Conservation (phyloP, 2,888 invertebrate genomes). For the Choristoneura rosaceana region DNA sequence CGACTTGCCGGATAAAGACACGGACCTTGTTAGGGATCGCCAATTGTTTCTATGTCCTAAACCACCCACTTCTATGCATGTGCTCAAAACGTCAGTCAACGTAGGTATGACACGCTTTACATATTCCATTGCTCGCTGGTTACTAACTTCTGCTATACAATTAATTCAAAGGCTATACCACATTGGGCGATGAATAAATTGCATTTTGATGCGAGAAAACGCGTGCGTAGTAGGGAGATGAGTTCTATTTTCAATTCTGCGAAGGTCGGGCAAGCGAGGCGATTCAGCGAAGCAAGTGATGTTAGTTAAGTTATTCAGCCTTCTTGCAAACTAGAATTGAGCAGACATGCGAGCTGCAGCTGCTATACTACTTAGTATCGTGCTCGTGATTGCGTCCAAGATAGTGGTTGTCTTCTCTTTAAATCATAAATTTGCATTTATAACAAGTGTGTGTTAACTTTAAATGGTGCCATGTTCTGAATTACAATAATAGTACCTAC, state of each 20-base stretch:
- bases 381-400: not conserved
- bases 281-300: constrained; percentile 4
- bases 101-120: constrained; percentile 26
- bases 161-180: not conserved
- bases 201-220: constrained; percentile 28
- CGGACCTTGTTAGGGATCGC: constrained; percentile 1
- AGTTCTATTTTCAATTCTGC: constrained; percentile 17
- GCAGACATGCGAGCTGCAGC: not conserved
- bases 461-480: not conserved
- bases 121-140: constrained; percentile 4
- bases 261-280: constrained; percentile 2
- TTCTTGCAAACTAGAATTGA: constrained; percentile 2
- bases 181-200: constrained; percentile 26
- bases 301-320: not conserved
- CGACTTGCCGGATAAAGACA: constrained; percentile 21
- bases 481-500: not conserved
- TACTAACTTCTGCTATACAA: not conserved
- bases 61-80: not conserved
- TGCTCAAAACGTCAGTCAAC: constrained; percentile 18
- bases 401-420: not conserved
- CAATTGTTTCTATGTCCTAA: not conserved
- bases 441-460: not conserved
- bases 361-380: not conserved
- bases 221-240: constrained; percentile 1
- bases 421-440: not conserved